Conservation (phyloP, 2,797 vertebrate species). For the Onychomys leucogaster region DNA sequence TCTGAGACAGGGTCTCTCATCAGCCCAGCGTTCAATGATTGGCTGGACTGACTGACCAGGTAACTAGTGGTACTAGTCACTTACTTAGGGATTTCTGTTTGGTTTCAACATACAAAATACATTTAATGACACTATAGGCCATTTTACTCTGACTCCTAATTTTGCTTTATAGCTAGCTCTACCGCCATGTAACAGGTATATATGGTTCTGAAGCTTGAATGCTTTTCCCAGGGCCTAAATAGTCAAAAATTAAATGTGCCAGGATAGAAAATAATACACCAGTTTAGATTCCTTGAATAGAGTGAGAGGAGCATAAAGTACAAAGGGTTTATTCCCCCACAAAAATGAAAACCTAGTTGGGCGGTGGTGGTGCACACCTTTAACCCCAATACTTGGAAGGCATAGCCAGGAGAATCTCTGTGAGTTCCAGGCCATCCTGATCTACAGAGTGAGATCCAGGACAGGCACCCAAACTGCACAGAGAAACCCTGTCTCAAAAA, state of each 20-base stretch:
- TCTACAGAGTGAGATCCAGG: no score
- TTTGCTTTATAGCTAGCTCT: background rate
- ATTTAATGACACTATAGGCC: background rate
- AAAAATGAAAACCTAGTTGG: background rate
- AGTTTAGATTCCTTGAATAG: conserved; percentile 12
- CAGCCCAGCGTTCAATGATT: background rate
- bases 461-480: no score
- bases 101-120: conserved; percentile 26
- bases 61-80: background rate
- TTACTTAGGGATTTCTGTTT: background rate
- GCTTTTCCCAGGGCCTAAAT: background rate
- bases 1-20: background rate
- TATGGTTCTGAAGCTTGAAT: background rate
- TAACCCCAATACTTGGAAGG: no score
- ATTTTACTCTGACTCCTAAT: conserved; percentile 38
- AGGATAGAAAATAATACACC: background rate
- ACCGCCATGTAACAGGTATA: background rate
- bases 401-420: no score
- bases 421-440: no score
- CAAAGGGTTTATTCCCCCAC: background rate
- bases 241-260: conserved; percentile 18
- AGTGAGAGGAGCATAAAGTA: background rate
- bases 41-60: background rate
- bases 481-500: no score
- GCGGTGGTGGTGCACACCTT: no score